Conservation (phyloP, 2,797 vertebrate genomes). For the Lithobates sylvaticus region DNA sequence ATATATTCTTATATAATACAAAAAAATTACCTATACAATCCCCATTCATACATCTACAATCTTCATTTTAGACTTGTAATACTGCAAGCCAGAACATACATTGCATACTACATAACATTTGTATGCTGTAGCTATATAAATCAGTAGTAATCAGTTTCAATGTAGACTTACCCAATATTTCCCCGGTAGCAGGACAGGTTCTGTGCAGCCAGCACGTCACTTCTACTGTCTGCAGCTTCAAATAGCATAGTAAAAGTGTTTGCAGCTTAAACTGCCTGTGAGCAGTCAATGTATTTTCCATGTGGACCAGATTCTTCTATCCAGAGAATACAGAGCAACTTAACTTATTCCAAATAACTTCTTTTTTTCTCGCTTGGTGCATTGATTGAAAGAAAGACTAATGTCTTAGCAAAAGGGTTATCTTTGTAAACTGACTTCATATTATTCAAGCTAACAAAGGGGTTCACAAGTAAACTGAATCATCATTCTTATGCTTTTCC, state of each 20-base stretch:
- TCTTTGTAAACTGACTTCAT: slow-evolving; percentile 15
- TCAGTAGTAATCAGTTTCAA: neutral
- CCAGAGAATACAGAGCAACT: neutral
- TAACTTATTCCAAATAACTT: slow-evolving; percentile 25
- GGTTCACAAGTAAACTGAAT: slow-evolving; percentile 32
- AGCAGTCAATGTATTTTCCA: slow-evolving; percentile 14
- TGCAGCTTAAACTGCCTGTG: slow-evolving; percentile 1
- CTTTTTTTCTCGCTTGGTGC: neutral
- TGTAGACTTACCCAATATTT: slow-evolving; percentile 21
- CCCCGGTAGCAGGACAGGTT: neutral
- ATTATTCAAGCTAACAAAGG: slow-evolving; percentile 33
- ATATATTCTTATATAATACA: no score
- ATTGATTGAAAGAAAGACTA: slow-evolving; percentile 12
- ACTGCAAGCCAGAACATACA: neutral
- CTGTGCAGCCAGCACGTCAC: neutral
- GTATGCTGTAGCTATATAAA: no score
- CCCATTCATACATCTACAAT: neutral
- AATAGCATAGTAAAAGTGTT: slow-evolving; percentile 10
- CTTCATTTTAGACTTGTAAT: neutral
- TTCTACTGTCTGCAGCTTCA: neutral
- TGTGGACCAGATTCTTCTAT: neutral
- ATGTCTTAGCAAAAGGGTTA: slow-evolving; percentile 2
- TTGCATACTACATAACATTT: neutral
- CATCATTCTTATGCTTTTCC: slow-evolving; percentile 24
- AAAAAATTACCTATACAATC: neutral